These are phyloP conservation scores for Bubalus kerabau DNA, from an alignment of 2,113 vertebrate genomes.

Conservation along the genomic window DNA sequence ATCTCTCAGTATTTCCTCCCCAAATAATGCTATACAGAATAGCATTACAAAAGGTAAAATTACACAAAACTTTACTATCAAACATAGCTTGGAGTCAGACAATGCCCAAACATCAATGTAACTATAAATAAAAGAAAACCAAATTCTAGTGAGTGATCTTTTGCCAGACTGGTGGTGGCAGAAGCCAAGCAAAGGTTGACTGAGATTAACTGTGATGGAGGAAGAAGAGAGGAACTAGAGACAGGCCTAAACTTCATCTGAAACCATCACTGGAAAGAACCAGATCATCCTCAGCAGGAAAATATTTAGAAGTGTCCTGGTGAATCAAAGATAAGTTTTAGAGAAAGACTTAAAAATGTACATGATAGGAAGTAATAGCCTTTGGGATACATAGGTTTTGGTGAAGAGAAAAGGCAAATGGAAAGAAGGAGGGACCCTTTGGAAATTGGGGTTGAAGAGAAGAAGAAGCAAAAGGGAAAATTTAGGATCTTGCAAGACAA, in stretches of 20 bases:
- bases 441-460: background rate
- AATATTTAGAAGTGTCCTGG: background rate
- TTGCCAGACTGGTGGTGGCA: background rate
- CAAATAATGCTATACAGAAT: background rate
- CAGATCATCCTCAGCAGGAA: background rate
- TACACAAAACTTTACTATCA: background rate
- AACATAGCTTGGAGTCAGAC: background rate
- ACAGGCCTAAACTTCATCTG: background rate
- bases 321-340: background rate
- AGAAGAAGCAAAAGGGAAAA: background rate
- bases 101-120: background rate
- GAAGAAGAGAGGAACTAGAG: background rate
- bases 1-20: background rate
- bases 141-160: background rate
- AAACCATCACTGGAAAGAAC: background rate
- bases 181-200: background rate
- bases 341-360: background rate
- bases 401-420: background rate
- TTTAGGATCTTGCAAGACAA: background rate
- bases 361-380: background rate
- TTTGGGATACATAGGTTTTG: background rate
- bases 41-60: background rate
- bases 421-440: background rate
- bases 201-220: background rate
- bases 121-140: background rate